Conservation (phyloP, 23 tunicate genomes). For the Styela clava region DNA sequence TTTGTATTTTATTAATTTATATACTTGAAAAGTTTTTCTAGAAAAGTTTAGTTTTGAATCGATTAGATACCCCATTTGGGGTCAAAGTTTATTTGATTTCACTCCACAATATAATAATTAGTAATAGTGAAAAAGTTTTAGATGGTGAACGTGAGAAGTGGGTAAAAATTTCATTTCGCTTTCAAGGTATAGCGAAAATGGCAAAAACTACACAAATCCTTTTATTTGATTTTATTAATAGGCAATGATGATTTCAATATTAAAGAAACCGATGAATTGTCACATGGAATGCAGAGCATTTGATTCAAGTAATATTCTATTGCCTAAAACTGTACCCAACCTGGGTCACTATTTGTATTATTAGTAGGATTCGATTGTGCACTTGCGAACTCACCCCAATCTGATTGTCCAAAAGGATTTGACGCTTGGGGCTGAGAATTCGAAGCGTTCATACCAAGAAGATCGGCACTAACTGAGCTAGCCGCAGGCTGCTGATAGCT, state of each 20-base stretch:
- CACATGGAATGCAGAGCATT: no score
- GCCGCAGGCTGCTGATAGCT: slow-evolving; percentile 13
- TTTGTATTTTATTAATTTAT: no score
- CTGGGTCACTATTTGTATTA: slow-evolving; percentile 20
- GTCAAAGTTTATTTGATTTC: not conserved
- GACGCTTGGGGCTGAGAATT: slow-evolving; percentile 5
- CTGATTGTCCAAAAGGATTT: slow-evolving; percentile 21
- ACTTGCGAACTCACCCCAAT: slow-evolving; percentile 91
- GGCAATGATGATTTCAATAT: no score
- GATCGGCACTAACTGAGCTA: slow-evolving; percentile 1
- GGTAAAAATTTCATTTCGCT: no score
- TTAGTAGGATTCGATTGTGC: slow-evolving; percentile 23
- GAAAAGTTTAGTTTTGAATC: no score
- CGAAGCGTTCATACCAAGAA: not conserved
- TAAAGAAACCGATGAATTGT: no score
- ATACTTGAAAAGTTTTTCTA: no score
- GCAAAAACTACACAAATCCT: no score
- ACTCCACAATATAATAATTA: not conserved
- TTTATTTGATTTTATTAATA: no score
- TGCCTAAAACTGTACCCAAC: slow-evolving; percentile 81
- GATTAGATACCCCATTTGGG: not conserved
- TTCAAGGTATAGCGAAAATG: no score
- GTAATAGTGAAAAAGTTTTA: no score
- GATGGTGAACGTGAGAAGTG: no score
- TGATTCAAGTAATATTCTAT: not conserved